phyloP scores from a whole-genome alignment of 2,113 vertebrate species.

The Prionailurus bengalensis region DNA sequence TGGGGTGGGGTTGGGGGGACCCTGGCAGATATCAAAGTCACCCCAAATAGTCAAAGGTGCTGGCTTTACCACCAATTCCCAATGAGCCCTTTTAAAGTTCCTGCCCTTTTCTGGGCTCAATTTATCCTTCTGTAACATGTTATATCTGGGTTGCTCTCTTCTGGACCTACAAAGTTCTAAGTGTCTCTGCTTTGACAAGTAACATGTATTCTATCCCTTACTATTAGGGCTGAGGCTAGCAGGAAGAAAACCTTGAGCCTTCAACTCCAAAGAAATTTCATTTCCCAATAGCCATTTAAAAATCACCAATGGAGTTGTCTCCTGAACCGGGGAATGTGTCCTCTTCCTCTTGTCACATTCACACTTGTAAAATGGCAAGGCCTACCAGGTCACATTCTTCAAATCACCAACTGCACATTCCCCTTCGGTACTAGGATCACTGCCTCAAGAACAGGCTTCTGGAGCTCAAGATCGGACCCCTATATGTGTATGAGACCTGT shows the following conservation, averaged over 20 bases:
- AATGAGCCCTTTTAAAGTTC: background rate
- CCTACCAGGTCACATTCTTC: background rate
- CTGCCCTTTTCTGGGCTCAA: background rate
- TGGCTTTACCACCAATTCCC: background rate
- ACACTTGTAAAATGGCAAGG: background rate
- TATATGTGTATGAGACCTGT: background rate
- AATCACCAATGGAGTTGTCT: background rate
- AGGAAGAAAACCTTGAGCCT: background rate
- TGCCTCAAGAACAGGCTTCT: conserved; percentile 2
- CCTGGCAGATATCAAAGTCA: background rate
- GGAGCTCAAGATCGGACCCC: background rate
- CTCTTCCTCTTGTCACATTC: conserved; percentile 15
- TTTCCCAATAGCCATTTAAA: background rate
- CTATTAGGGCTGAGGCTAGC: background rate
- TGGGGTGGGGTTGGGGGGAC: background rate
- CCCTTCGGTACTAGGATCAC: background rate
- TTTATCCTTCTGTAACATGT: conserved; percentile 30
- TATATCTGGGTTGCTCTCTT: conserved; percentile 22
- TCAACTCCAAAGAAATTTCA: background rate
- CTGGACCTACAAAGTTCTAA: background rate
- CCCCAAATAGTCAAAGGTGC: background rate
- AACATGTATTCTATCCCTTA: background rate
- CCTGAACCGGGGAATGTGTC: background rate
- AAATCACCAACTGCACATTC: background rate
- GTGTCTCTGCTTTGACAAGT: background rate